phyloP scores from a whole-genome alignment of 92 coral and sea anemone genomes.

The Desmophyllum pertusum region DNA sequence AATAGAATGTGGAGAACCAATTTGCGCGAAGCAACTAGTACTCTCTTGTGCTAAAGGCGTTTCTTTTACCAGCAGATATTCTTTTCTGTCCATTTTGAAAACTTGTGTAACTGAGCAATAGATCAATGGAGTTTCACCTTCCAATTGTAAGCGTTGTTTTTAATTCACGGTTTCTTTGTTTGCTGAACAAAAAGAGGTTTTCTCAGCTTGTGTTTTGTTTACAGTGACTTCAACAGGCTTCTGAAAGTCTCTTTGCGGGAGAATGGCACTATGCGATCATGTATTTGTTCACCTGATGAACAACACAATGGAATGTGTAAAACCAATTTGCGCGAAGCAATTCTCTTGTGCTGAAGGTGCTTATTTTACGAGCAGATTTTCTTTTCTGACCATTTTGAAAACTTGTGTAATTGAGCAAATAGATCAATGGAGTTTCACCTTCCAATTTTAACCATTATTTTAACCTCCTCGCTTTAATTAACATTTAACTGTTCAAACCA shows the following conservation, averaged over 20 bases:
- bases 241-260: constrained; percentile 17
- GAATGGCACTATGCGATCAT: constrained; percentile 6
- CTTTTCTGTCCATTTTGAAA: no score
- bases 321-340: constrained; percentile 26
- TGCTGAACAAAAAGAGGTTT: constrained; percentile 24
- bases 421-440: no score
- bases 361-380: constrained; percentile 22
- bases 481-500: no score
- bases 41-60: no score
- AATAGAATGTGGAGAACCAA: no score
- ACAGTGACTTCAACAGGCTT: constrained; percentile 14
- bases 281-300: constrained; percentile 37
- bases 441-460: background rate
- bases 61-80: no score
- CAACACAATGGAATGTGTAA: background rate
- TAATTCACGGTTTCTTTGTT: no score
- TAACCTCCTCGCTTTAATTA: background rate
- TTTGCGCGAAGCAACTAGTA: no score
- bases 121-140: no score
- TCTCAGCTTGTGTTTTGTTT: constrained; percentile 36
- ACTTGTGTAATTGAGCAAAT: no score
- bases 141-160: no score
- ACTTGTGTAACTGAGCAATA: no score
- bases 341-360: background rate
- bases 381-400: background rate